Percentiles rank a stretch among this genome's conserved stretches.
These are phyloP conservation scores for Myocastor coypus DNA, from an alignment of 2,113 vertebrate species.

Conservation along the genomic window DNA sequence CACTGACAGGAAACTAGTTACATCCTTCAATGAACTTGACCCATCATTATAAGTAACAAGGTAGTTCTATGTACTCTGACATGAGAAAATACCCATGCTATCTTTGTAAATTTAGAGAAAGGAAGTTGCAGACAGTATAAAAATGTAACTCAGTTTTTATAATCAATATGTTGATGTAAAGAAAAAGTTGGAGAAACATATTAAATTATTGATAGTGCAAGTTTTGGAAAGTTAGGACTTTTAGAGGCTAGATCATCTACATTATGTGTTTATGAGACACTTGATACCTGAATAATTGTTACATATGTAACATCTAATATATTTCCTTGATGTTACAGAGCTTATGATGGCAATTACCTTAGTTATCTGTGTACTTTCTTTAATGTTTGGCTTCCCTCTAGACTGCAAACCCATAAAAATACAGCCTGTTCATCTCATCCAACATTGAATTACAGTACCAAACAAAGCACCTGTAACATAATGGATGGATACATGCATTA, in stretches of 20 bases:
- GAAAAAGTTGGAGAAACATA: neutral
- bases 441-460: conserved; percentile 16
- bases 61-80: neutral
- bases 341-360: neutral
- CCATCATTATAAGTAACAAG: neutral
- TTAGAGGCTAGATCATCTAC: neutral
- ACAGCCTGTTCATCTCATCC: neutral
- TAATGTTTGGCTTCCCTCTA: conserved; percentile 34
- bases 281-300: conserved; percentile 17
- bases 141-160: neutral
- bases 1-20: conserved; percentile 29
- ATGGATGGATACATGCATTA: neutral
- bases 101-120: neutral
- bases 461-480: conserved; percentile 37
- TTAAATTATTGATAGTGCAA: neutral
- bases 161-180: conserved; percentile 11
- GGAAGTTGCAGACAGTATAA: neutral
- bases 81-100: neutral
- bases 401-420: neutral
- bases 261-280: conserved; percentile 3
- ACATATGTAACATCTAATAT: neutral
- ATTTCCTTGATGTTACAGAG: neutral
- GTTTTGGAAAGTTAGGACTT: conserved; percentile 48
- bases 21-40: neutral
- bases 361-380: conserved; percentile 50